A percentile compares a stretch with the other conserved stretches of the same genome.
Conservation (phyloP, 2,113 vertebrate genomes). For the Anser cygnoides region DNA sequence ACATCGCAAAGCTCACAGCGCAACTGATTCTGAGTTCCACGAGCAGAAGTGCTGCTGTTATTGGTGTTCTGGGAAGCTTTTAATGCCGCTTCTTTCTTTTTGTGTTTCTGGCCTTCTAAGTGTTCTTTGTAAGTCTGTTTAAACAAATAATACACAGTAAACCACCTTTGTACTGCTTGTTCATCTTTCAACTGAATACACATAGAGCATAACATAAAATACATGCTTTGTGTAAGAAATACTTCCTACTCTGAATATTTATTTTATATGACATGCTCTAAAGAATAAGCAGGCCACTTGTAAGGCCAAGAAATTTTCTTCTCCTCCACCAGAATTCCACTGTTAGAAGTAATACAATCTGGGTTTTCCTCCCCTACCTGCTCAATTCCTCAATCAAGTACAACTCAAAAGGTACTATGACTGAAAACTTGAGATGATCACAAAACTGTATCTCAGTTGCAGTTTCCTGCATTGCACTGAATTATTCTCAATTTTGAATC, state of each 20-base stretch:
- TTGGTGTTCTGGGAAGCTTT: conserved; percentile 92
- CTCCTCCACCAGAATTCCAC: background rate
- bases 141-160: conserved; percentile 42
- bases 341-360: background rate
- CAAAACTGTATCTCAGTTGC: background rate
- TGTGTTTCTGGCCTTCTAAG: conserved; percentile 98
- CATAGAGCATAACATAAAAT: background rate
- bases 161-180: background rate
- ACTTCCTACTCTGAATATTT: background rate
- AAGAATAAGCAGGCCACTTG: background rate
- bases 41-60: conserved; percentile 81
- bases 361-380: background rate
- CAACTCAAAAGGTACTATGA: background rate
- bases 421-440: background rate
- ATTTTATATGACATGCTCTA: background rate
- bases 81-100: conserved; percentile 96
- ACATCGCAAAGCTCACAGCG: conserved; percentile 98
- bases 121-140: conserved; percentile 98
- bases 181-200: background rate
- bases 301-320: background rate
- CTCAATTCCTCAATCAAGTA: background rate
- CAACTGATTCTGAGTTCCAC: conserved; percentile 94
- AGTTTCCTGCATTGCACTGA: background rate
- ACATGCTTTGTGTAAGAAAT: background rate
- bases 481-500: background rate